phyloP scores from a whole-genome alignment of 2,797 vertebrate genomes.

The Gallirallus australis region DNA sequence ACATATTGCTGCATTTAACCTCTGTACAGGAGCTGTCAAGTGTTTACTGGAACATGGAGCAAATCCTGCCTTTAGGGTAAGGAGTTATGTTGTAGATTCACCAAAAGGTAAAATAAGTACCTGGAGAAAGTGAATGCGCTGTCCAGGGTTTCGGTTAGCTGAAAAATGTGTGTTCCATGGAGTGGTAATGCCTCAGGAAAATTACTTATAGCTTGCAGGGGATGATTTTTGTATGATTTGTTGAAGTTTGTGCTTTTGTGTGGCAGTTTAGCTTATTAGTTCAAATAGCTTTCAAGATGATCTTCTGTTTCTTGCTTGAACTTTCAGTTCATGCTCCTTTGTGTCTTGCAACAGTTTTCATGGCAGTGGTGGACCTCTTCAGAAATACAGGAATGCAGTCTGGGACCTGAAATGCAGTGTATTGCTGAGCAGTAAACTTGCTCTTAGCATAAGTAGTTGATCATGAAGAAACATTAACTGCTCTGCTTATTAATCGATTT shows the following conservation, averaged over 20 bases:
- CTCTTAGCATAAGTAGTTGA: not conserved
- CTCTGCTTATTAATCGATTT: not conserved
- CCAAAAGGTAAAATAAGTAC: not conserved
- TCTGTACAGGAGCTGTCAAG: conserved; percentile 90
- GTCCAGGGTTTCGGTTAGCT: not conserved
- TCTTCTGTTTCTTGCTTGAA: not conserved
- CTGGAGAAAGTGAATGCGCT: not conserved
- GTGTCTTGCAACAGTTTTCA: not conserved
- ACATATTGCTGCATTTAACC: conserved; percentile 95
- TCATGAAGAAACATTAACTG: not conserved
- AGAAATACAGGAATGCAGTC: not conserved
- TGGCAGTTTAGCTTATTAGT: not conserved
- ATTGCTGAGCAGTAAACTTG: not conserved
- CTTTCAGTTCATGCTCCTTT: not conserved
- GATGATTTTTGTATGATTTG: not conserved
- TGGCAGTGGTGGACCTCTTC: not conserved
- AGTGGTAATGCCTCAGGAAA: not conserved
- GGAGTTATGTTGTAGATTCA: not conserved
- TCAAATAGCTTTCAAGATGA: not conserved
- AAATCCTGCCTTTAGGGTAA: conserved; percentile 96
- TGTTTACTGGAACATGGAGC: conserved; percentile 93
- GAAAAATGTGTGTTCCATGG: not conserved
- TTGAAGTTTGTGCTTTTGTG: not conserved
- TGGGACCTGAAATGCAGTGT: not conserved
- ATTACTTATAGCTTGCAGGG: not conserved